These are phyloP conservation scores for Ectropis grisescens DNA, from an alignment of 1,140 invertebrate genomes.

Conservation along the genomic window DNA sequence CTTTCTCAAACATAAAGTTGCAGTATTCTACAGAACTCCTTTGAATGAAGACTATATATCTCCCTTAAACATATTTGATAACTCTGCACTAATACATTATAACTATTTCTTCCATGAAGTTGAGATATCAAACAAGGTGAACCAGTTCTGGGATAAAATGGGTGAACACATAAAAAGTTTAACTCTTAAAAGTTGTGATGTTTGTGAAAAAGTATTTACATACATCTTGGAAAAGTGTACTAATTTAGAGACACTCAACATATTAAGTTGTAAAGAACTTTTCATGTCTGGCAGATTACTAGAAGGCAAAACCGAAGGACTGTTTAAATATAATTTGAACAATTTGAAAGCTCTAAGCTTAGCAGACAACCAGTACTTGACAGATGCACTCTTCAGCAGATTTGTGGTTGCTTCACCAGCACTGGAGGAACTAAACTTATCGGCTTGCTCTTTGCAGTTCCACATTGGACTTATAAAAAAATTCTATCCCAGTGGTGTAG, in stretches of 20 bases:
- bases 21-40: slow-evolving; percentile 67
- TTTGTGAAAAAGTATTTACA: slow-evolving; percentile 74
- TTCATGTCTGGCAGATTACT: slow-evolving; percentile 80
- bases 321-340: slow-evolving; percentile 63
- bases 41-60: slow-evolving; percentile 63
- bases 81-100: slow-evolving; percentile 61
- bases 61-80: slow-evolving; percentile 60
- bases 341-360: slow-evolving; percentile 74
- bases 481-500: slow-evolving; percentile 71
- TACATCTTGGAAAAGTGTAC: slow-evolving; percentile 70
- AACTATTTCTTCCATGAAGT: slow-evolving; percentile 74
- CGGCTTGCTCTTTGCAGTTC: slow-evolving; percentile 77
- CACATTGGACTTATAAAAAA: slow-evolving; percentile 75
- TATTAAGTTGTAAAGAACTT: slow-evolving; percentile 76
- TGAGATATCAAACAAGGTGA: slow-evolving; percentile 65
- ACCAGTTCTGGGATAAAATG: slow-evolving; percentile 64
- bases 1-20: slow-evolving; percentile 69
- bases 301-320: slow-evolving; percentile 70
- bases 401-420: slow-evolving; percentile 73
- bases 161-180: slow-evolving; percentile 59
- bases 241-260: slow-evolving; percentile 71
- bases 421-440: slow-evolving; percentile 73
- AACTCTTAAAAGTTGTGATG: slow-evolving; percentile 71
- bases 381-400: slow-evolving; percentile 78
- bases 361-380: slow-evolving; percentile 77